Base-by-base conservation (phyloP, 2,888 invertebrate genomes). In the Agrotis exclamationis region DNA sequence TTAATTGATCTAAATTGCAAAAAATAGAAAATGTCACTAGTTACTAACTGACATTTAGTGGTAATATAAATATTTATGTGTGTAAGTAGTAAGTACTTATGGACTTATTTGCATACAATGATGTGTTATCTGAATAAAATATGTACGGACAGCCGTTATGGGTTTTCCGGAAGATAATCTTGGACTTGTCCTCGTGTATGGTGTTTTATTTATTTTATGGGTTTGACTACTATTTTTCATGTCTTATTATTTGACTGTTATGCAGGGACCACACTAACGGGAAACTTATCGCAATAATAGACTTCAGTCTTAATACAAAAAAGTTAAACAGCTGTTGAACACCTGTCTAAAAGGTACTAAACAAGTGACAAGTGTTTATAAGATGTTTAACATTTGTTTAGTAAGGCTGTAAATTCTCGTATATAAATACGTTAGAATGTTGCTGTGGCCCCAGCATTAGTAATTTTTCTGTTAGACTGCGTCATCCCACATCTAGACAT, bases 41-140 rank as follows among this genome's bases (percentile, higher is more conserved):
- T 60, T 60, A 33, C 14, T 16, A 45, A 48, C 63, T 79, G 81
- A 73, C 79, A 83, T 84, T 82, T 82, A 76, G 45, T 28, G 18
- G 54, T 63, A 53, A 59, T 45, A 62, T 74, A 44, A 45, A 57
- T 45, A 24, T 53, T 33, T 56, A 47, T 57, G 51, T 47, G 16
- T 9, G 20, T 22, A 47, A 5, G 45, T 60, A 16, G n/a, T 0
- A 28, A 6, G 39, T 53, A 63, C 57, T 20, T 72, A 53, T 18
- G 39, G 24, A 18, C 64, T 58, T 14, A 68, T 84, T 84, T 74
- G 51, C 85, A 84, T 84, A 83, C 82, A 83, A 84, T 83, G 68
- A 58, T 7, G 20, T 47, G 47, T 44, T 63, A 66, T 62, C 51
- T 60, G 47, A 63, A 79, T 79, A 67, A 76, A 73, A 54, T 51